These are phyloP conservation scores for Tribolium freemani DNA, from an alignment of 2,888 invertebrate genomes.

Conservation along the genomic window DNA sequence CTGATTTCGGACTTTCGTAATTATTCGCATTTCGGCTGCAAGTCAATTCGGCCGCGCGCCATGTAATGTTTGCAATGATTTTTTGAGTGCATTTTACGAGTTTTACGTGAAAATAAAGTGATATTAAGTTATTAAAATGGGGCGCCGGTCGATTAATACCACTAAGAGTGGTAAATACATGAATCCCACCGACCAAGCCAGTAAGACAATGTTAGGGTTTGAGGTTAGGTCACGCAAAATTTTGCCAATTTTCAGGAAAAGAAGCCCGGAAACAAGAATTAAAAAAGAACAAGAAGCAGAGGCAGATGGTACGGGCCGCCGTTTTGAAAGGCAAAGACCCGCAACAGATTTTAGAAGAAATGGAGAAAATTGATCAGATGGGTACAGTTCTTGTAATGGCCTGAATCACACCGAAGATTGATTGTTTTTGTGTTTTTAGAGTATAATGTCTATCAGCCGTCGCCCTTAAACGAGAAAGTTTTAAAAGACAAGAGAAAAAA, in stretches of 20 bases:
- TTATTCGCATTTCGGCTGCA: no score
- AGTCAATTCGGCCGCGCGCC: no score
- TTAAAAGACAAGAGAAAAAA: slow-evolving; percentile 97
- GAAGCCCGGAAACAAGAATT: slow-evolving; percentile 97
- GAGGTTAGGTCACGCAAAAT: slow-evolving; percentile 30
- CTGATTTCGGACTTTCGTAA: no score
- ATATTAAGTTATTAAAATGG: slow-evolving; percentile 79
- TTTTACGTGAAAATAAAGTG: not conserved
- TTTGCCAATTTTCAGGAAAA: slow-evolving; percentile 78
- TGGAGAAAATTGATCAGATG: slow-evolving; percentile 99
- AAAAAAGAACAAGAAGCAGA: slow-evolving; percentile 98
- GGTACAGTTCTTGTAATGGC: slow-evolving; percentile 71
- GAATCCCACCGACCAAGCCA: slow-evolving; percentile 99
- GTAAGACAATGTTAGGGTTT: slow-evolving; percentile 75
- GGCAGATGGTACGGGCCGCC: slow-evolving; percentile 95
- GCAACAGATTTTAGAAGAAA: slow-evolving; percentile 91
- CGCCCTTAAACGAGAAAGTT: slow-evolving; percentile 96
- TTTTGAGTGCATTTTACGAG: not conserved
- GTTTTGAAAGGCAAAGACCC: slow-evolving; percentile 99
- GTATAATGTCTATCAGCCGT: slow-evolving; percentile 94
- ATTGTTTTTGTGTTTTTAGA: slow-evolving; percentile 72
- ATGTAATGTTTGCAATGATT: not conserved
- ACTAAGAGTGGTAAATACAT: slow-evolving; percentile 99
- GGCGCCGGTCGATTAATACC: slow-evolving; percentile 96
- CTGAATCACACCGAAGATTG: not conserved